A percentile compares a stretch with the other conserved stretches of the same genome.
These are phyloP conservation scores for Apogon talboti DNA, from an alignment of 2,797 vertebrate genomes.

Conservation along the genomic window DNA sequence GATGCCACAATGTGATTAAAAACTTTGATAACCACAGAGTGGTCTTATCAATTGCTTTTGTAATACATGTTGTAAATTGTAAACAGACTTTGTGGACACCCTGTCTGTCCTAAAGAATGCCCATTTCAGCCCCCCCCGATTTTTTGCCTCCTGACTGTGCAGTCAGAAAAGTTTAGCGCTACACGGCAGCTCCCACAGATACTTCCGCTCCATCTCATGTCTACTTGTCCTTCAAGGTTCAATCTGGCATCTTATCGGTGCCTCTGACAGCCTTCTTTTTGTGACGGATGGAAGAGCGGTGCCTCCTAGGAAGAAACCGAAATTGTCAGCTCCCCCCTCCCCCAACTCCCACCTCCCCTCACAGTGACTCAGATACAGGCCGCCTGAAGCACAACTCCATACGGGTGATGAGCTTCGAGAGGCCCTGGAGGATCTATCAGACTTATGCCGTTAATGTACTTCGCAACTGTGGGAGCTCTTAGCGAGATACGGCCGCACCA, in stretches of 20 bases:
- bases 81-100: too few species aligned
- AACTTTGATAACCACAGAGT: too few species aligned
- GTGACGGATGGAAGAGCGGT: slow-evolving; percentile 47
- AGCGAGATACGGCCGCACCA: slow-evolving; percentile 13
- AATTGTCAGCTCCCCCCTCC: slow-evolving; percentile 30
- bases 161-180: too few species aligned
- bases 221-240: slow-evolving; percentile 31
- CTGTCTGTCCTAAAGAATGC: too few species aligned
- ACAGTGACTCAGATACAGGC: slow-evolving; percentile 27
- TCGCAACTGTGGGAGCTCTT: slow-evolving; percentile 19
- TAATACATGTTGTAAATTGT: too few species aligned
- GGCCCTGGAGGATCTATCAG: slow-evolving; percentile 43
- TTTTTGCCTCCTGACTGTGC: too few species aligned
- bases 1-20: too few species aligned
- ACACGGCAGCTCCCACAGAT: slow-evolving; percentile 5
- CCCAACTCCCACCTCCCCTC: slow-evolving; percentile 2
- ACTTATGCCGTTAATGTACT: slow-evolving; percentile 25
- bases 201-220: slow-evolving; percentile 3
- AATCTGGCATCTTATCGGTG: slow-evolving; percentile 45
- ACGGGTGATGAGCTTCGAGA: slow-evolving; percentile 51
- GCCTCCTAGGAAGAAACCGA: slow-evolving; percentile 33
- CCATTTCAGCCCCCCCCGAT: too few species aligned
- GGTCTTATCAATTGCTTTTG: too few species aligned
- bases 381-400: slow-evolving; percentile 48
- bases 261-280: slow-evolving; percentile 36